Evolutionary conservation across 2,888 invertebrate species (phyloP), one percentile per base, ranked within the genome.

Genomic region (Phyllotreta striolata): DNA sequence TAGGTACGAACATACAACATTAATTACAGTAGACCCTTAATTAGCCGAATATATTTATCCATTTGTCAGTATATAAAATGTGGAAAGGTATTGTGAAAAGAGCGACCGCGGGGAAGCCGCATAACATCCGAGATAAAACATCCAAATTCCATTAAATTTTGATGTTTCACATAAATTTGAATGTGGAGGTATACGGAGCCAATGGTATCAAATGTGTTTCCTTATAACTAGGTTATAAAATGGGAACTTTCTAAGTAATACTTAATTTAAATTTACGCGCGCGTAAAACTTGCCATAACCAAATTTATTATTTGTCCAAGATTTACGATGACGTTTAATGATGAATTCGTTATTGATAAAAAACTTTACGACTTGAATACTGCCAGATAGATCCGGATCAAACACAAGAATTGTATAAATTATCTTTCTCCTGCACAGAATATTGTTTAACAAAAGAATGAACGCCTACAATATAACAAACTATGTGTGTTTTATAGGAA

Each of bases 111-210:
- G 10, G n/a, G 3, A 9, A 41, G 2, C 41, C n/a, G 41, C 41
- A 44, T 44, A 44, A 44, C 44, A n/a, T 8, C 44, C 6, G 10
- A 44, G 44, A 12, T 44, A 44, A 49, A 49, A 49, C 49, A 49
- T 49, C 49, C 49, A 49, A 49, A 49, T 62, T 49, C 61, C 52
- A 64, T 62, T 54, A 67, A 66, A 66, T 56, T 66, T 66, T 67
- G 66, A 66, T 62, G 44, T 44, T 64, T 34, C 57, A 40, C 61
- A 66, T 69, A 66, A 69, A 67, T 67, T 60, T 59, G 58, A 61
- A 63, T 61, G 55, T 60, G 57, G 56, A 58, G 13, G 39, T 39
- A 40, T 40, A 47, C 24, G 49, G 37, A 10, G 40, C 34, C 49
- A 35, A 40, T 40, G 49, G 40, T 49, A 12, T 35, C 58, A 58